Conservation (phyloP, 2,888 invertebrate species). For the Lithophane socia region DNA sequence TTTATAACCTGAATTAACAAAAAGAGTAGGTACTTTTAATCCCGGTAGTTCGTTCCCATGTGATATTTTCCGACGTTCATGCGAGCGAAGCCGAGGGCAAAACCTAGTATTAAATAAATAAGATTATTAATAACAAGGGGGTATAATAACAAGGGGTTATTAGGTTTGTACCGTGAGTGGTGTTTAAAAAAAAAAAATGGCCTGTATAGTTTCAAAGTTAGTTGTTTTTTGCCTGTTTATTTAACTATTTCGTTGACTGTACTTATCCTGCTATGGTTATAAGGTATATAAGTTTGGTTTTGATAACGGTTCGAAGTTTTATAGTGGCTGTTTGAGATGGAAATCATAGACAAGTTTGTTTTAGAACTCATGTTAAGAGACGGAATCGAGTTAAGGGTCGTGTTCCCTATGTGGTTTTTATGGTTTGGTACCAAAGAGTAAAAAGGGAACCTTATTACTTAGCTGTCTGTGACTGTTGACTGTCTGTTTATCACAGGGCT, state of each 20-base stretch:
- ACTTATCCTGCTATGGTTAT: conserved; percentile 5
- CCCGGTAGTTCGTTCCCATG: no score
- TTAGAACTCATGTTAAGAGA: conserved; percentile 4
- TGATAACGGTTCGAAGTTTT: conserved; percentile 57
- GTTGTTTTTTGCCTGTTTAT: no score
- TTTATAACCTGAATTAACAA: no score
- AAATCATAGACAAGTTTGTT: conserved; percentile 35
- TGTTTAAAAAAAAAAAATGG: no score
- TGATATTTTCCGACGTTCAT: no score
- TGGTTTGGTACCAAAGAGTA: not conserved
- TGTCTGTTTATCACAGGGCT: not conserved
- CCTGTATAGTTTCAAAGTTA: no score
- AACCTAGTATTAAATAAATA: no score
- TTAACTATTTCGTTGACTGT: conserved; percentile 5
- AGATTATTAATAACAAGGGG: no score
- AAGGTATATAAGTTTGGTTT: conserved; percentile 44
- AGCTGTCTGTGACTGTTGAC: not conserved
- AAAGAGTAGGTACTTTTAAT: no score
- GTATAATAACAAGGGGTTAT: no score
- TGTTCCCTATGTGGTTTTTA: not conserved
- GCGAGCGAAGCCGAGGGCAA: no score
- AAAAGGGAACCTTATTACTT: not conserved
- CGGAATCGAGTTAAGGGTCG: not conserved
- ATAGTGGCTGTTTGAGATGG: conserved; percentile 52
- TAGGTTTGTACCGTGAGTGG: no score